Evolutionary conservation across 2,113 vertebrate species (phyloP).

Genomic region (Apistogramma diplotaenia): DNA sequence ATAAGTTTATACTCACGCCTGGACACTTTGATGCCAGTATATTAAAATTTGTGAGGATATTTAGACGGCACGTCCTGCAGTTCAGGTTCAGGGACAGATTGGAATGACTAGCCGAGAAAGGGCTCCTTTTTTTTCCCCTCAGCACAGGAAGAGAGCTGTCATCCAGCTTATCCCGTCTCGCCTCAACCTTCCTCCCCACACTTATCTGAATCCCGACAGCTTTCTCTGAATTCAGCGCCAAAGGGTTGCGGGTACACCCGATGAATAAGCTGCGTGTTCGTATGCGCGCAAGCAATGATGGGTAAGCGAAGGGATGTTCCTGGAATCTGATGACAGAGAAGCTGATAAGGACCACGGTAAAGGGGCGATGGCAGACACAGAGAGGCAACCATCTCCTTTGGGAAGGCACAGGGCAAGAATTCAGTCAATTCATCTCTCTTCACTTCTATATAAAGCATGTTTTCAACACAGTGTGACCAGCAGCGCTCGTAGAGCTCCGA

Average conservation of each 20-base stretch:
- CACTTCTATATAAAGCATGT: constrained; percentile 57
- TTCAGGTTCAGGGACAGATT: constrained; percentile 13
- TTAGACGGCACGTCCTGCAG: neutral
- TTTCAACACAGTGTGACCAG: constrained; percentile 32
- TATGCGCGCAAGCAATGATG: constrained; percentile 12
- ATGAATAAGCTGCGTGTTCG: constrained; percentile 38
- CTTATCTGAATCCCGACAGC: constrained; percentile 51
- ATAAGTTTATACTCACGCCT: neutral
- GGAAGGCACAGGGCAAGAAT: constrained; percentile 50
- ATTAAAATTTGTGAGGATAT: neutral
- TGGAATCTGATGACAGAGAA: constrained; percentile 47
- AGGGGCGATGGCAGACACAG: constrained; percentile 22
- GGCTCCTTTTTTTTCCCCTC: constrained; percentile 29
- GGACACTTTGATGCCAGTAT: neutral
- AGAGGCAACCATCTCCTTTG: constrained; percentile 30
- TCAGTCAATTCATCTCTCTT: constrained; percentile 62
- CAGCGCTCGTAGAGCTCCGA: constrained; percentile 28
- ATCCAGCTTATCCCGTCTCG: constrained; percentile 45
- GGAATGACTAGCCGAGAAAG: constrained; percentile 2
- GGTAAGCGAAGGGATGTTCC: constrained; percentile 34
- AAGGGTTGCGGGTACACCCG: constrained; percentile 43
- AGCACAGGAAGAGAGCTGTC: constrained; percentile 64
- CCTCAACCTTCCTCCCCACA: constrained; percentile 19
- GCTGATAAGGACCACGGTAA: constrained; percentile 40
- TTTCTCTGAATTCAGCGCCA: constrained; percentile 60